phyloP scores from a whole-genome alignment of 2,888 invertebrate species.

The Drosophila meridionalis region DNA sequence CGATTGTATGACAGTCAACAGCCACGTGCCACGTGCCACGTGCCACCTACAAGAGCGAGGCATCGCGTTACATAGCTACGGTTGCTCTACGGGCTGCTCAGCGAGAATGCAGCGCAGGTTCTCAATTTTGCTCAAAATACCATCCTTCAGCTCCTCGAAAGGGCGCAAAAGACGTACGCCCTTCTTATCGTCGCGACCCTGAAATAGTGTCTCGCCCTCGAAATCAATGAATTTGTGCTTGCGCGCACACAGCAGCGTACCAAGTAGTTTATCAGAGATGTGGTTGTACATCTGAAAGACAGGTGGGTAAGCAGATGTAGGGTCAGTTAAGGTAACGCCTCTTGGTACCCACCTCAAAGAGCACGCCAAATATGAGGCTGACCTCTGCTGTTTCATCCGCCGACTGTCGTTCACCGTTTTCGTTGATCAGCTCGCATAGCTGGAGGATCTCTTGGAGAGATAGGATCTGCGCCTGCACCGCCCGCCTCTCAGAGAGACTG shows the following conservation, averaged over 20 bases:
- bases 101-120: constrained; percentile 78
- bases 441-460: constrained; percentile 63
- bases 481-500: constrained; percentile 62
- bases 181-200: constrained; percentile 95
- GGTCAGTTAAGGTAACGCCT: neutral
- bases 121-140: constrained; percentile 87
- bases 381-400: neutral
- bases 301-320: neutral
- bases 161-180: constrained; percentile 92
- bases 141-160: constrained; percentile 88
- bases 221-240: constrained; percentile 95
- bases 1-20: constrained; percentile 13
- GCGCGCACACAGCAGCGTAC: constrained; percentile 94
- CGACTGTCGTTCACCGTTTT: constrained; percentile 9
- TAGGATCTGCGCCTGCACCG: constrained; percentile 47
- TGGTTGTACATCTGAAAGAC: constrained; percentile 91
- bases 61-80: constrained; percentile 22
- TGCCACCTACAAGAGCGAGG: constrained; percentile 19
- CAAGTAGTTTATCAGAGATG: constrained; percentile 97
- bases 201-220: constrained; percentile 96
- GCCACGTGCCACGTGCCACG: constrained; percentile 13
- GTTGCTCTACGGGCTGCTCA: constrained; percentile 26
- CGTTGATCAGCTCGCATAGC: constrained; percentile 55
- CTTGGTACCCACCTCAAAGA: constrained; percentile 54
- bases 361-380: constrained; percentile 53